Conservation (phyloP, 2,888 invertebrate species). For the Tenthredo scrophulariae region DNA sequence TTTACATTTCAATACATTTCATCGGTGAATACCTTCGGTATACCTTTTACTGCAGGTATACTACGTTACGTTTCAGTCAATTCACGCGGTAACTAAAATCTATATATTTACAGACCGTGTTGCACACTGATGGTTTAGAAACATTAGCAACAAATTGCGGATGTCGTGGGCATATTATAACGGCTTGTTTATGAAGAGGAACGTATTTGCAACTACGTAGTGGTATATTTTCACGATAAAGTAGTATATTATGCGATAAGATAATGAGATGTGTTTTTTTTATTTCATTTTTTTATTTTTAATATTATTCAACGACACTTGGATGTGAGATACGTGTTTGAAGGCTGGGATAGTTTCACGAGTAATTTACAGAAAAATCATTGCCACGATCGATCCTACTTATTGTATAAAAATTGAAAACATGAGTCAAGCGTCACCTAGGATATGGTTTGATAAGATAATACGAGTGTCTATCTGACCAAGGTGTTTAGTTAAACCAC, state of each 20-base stretch:
- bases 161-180: slow-evolving; percentile 28
- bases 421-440: neutral
- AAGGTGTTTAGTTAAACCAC: neutral
- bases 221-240: neutral
- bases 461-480: neutral
- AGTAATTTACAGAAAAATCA: neutral
- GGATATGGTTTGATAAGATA: slow-evolving; percentile 10
- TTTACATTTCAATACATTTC: slow-evolving; percentile 13
- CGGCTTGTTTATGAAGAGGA: slow-evolving; percentile 31
- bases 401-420: neutral
- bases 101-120: neutral
- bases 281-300: neutral
- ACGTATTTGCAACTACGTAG: neutral
- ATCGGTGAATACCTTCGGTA: neutral
- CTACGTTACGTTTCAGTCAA: neutral
- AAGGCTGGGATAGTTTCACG: neutral
- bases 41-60: neutral
- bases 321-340: neutral
- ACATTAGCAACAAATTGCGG: slow-evolving; percentile 14
- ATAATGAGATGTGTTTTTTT: neutral
- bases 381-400: neutral
- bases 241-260: neutral
- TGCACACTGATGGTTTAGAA: slow-evolving; percentile 16
- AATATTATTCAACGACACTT: neutral
- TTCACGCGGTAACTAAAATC: neutral